phyloP scores from a whole-genome alignment of 2,113 vertebrate genomes.

The Heterotis niloticus region DNA sequence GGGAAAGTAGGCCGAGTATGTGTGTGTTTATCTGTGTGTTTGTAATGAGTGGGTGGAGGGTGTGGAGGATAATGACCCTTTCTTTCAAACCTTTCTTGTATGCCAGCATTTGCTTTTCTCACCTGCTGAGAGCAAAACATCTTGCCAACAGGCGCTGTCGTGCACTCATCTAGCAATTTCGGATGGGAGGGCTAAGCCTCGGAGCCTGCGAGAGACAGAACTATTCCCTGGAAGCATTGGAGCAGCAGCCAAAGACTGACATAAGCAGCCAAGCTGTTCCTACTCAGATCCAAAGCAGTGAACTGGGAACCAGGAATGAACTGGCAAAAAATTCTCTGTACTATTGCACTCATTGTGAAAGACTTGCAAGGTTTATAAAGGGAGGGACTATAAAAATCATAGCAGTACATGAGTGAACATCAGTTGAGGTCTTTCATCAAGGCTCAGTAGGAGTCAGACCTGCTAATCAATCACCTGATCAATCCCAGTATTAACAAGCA shows the following conservation, averaged over 20 bases:
- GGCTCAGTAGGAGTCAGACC: not conserved
- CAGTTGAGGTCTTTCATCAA: not conserved
- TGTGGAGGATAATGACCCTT: not conserved
- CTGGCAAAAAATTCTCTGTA: not conserved
- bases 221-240: not conserved
- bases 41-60: not conserved
- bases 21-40: not conserved
- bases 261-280: too few species aligned
- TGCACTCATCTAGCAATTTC: too few species aligned
- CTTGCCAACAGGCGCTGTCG: not conserved
- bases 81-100: not conserved
- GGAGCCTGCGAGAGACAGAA: not conserved
- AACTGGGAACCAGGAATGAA: not conserved
- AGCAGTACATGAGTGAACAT: not conserved
- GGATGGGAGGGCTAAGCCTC: not conserved
- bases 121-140: constrained; percentile 6
- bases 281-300: too few species aligned
- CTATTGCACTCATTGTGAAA: not conserved
- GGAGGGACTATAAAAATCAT: too few species aligned
- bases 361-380: not conserved
- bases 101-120: constrained; percentile 3
- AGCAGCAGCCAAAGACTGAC: not conserved
- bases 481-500: not conserved
- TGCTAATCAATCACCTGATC: not conserved
- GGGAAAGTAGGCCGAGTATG: not conserved